Base-by-base conservation (phyloP, 1,140 invertebrate genomes). In the Lasaia peninsularis region DNA sequence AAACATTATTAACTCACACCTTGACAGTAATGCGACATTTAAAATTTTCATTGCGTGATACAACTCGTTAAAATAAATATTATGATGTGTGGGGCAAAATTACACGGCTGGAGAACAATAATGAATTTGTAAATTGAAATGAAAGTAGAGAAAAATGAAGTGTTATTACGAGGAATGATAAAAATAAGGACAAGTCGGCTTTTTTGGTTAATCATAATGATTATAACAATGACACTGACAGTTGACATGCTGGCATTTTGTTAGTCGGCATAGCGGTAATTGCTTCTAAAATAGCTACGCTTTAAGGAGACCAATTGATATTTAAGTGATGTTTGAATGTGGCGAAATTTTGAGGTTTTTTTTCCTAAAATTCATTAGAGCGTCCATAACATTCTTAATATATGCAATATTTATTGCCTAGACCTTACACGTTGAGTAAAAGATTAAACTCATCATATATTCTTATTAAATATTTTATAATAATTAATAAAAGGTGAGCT, bases 1-100 rank as follows among this genome's bases (percentile, higher is more conserved):
- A 48, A n/a, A 48, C 2, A 18, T 48, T 48, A 48, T 48, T 48
- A 48, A 48, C 40, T 48, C 40, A 21, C 40, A 48, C 40, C 61
- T 65, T 58, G 69, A 65, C 63, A 68, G 69, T 57, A 60, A 18
- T 40, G 14, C 51, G 54, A 63, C 67, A 70, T 72, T 68, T 65
- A 53, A 63, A 55, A 32, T 44, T 28, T 32, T 51, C 24, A 31
- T 62, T 48, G 40, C 40, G 40, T 48, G 40, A 10, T 14, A 21
- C 40, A 10, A n/a, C 40, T 48, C 40, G 40, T 48, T 48, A 48
- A 48, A 48, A 48, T 48, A 48, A 48, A 60, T 52, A 52, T 56
- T 52, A 58, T 62, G 63, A 55, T 56, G 56, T 56, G 63, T 59
- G 56, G 62, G 60, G 59, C 56, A 56, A 56, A 44, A 56, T 56